Evolutionary conservation across 1,140 invertebrate genomes (phyloP), one percentile per base, ranked within the genome.

Genomic region (Yoshiicerus persimilis): DNA sequence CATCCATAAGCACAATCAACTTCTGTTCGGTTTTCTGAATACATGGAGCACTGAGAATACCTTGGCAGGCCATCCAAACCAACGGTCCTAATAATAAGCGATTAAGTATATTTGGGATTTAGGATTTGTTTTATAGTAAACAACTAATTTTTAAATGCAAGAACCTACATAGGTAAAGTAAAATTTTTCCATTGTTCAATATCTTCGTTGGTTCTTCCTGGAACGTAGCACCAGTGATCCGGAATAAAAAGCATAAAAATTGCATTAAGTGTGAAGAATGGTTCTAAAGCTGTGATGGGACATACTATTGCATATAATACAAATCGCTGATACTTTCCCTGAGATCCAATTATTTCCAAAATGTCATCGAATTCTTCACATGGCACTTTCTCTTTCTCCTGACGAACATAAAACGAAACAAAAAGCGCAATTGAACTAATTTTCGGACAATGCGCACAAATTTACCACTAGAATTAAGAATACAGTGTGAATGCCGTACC

Each of bases 331-430:
- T 87, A 90, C 38, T 85, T 89, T 36, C 90, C 90, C 41, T 87
- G 80, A 64, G 90, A 89, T 27, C 90, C 90, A n/a, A 89, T 80
- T 16, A 88, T 83, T 32, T 89, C 90, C 27, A 91, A 64, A 25
- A 91, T 88, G 41, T 91, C 90, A 62, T 91, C 90, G 87, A 91
- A 91, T 39, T 91, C 90, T 23, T 91, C 87, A 66, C 84, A 86
- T 30, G 32, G 62, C 36, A 27, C 9, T 16, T 34, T 39, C 25
- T 89, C 39, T 86, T 75, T 80, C 16, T 47, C 83, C 84, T 86
- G 34, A 56, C 16, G 1, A 70, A 83, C 80, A 39, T 34, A 0
- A n/a, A n/a, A n/a, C n/a, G n/a, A n/a, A n/a, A 83, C 6, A 70
- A 83, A 34, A 38, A 1, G 3, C 27, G 13, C 11, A 32, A 30